These are phyloP conservation scores for Polymixis lichenea DNA, from an alignment of 2,888 invertebrate species.

Conservation along the genomic window DNA sequence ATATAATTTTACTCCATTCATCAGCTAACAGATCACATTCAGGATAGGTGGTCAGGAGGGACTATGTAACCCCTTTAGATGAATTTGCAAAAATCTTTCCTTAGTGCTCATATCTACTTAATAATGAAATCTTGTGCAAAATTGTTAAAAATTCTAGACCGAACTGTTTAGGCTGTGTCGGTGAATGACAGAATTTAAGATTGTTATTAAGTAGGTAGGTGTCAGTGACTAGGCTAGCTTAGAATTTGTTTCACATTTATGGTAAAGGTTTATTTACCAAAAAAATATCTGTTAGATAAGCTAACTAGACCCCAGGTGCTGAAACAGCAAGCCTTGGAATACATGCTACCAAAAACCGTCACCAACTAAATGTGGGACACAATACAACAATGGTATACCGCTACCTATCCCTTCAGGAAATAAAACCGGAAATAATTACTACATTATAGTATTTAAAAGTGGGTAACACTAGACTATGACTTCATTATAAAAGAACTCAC, in stretches of 20 bases:
- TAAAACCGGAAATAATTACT: neutral
- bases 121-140: too few relatives aligned
- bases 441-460: neutral
- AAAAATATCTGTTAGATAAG: neutral
- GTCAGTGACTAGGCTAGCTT: too few relatives aligned
- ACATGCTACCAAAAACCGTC: neutral
- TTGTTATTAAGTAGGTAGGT: too few relatives aligned
- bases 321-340: neutral
- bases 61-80: too few relatives aligned
- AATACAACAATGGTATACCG: neutral
- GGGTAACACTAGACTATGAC: conserved; percentile 3
- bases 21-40: too few relatives aligned
- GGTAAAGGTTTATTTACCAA: neutral
- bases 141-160: too few relatives aligned
- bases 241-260: neutral
- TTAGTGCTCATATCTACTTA: too few relatives aligned
- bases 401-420: neutral
- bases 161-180: too few relatives aligned
- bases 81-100: too few relatives aligned
- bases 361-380: neutral
- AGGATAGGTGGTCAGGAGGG: too few relatives aligned
- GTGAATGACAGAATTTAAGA: too few relatives aligned
- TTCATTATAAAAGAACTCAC: conserved; percentile 28
- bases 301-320: neutral
- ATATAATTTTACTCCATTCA: too few relatives aligned